Percentiles rank a stretch among this genome's conserved stretches.
Evolutionary conservation across 2,113 vertebrate genomes (phyloP).

Genomic region (Nesogale talazaci): DNA sequence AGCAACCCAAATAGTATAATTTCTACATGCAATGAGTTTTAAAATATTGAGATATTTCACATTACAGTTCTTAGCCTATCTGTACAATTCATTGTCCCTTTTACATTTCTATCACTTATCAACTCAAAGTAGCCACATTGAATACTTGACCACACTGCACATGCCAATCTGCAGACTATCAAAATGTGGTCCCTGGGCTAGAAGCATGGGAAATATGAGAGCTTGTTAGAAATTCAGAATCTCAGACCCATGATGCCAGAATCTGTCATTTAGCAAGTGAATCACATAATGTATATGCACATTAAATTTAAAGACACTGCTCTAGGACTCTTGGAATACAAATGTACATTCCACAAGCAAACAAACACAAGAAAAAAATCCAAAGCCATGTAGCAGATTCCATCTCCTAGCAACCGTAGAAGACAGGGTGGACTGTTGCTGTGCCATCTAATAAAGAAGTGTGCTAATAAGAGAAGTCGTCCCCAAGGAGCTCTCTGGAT

Average conservation of each 20-base stretch:
- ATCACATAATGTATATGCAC: not conserved
- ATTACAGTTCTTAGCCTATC: not conserved
- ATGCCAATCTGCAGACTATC: constrained; percentile 6
- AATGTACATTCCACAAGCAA: too few species aligned
- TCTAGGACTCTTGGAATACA: not conserved
- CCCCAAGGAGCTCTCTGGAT: constrained; percentile 20
- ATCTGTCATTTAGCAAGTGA: not conserved
- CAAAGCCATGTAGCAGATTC: too few species aligned
- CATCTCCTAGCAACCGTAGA: too few species aligned
- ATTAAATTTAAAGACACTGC: constrained; percentile 1
- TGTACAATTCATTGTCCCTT: constrained; percentile 27
- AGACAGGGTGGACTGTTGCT: too few species aligned
- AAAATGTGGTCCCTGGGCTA: not conserved
- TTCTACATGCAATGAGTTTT: constrained; percentile 29
- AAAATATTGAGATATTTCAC: constrained; percentile 13
- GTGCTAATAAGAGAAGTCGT: constrained; percentile 31
- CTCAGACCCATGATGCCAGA: not conserved
- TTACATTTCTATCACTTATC: not conserved
- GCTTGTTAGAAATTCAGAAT: not conserved
- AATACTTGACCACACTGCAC: not conserved
- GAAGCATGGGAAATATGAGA: not conserved
- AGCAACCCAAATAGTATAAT: not conserved
- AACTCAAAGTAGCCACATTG: constrained; percentile 14
- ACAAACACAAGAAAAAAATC: too few species aligned
- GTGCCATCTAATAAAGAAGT: not conserved